Evolutionary conservation across 2,888 invertebrate species (phyloP), one percentile per base, ranked within the genome.

Genomic region (Griposia aprilina): DNA sequence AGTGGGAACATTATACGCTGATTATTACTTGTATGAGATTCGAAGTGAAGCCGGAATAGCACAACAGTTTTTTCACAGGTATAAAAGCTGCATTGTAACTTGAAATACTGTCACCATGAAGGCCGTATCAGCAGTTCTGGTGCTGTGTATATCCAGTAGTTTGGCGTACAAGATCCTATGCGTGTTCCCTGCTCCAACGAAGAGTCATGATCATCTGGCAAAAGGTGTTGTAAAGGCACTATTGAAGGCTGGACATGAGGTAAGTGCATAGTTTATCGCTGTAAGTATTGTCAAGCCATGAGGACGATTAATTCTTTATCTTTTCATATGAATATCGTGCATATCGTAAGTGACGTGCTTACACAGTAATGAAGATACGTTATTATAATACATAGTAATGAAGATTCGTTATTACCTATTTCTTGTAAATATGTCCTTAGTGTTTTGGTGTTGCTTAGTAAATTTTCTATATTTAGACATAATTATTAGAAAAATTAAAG

Each of bases 181-280:
- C 69, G 67, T 94, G 15, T 92, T 93, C 57, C 89, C 92, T 0
- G 87, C 91, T 0, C 94, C 95, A 0, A 92, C 94, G 0, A 89
- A 89, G 20, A 95, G 95, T 36, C 94, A 95, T 84, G 88, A 91
- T 75, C 88, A 81, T 20, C 86, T 95, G 0, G 93, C 91, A 0
- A 90, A 87, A 36, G 95, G 94, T 0, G 81, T 95, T 0, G 93
- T 95, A 0, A 84, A 91, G 11, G 88, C 93, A 0, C 59, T 95
- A n/a, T 81, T 95, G 3, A 88, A 93, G 5, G 93, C 89, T 45
- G 95, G 95, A 1, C 94, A 95, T 81, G 86, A 93, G 92, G 95
- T 95, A 76, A 76, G 80, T 69, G 7, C 0, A 41, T 41, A 41
- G 0, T 41, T 41, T 41, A 41, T 41, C 41, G 41, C 41, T 41